Evolutionary conservation across 2,888 invertebrate species (phyloP).

Genomic region (Acholoe squamosa): DNA sequence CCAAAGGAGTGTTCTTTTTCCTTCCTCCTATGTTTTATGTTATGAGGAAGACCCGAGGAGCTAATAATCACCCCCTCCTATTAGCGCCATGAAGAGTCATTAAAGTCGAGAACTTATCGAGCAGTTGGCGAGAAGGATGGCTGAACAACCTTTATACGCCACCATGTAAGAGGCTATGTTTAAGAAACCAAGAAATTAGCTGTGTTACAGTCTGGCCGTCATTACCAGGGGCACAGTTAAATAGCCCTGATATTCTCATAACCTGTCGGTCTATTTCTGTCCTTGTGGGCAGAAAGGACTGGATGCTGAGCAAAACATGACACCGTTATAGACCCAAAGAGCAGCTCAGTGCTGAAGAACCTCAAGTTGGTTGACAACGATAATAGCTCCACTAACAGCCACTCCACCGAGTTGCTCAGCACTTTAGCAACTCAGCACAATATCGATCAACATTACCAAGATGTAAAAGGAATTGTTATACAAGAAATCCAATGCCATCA

Average conservation of each 20-base stretch:
- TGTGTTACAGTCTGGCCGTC: neutral
- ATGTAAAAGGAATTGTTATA: too few relatives aligned
- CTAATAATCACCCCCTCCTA: neutral
- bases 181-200: conserved; percentile 14
- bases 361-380: too few relatives aligned
- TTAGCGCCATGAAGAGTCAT: neutral
- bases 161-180: neutral
- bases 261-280: neutral
- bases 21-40: neutral
- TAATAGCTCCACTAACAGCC: too few relatives aligned
- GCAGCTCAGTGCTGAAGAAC: too few relatives aligned
- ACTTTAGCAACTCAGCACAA: too few relatives aligned
- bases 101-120: neutral
- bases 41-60: neutral
- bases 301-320: neutral
- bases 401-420: too few relatives aligned
- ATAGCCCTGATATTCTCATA: neutral
- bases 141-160: neutral
- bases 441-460: too few relatives aligned
- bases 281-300: neutral
- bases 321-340: neutral
- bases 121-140: neutral
- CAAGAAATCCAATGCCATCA: too few relatives aligned
- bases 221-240: neutral
- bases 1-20: too few relatives aligned